Base-by-base conservation (phyloP, 2,797 vertebrate genomes). In the Notolabrus celidotus region DNA sequence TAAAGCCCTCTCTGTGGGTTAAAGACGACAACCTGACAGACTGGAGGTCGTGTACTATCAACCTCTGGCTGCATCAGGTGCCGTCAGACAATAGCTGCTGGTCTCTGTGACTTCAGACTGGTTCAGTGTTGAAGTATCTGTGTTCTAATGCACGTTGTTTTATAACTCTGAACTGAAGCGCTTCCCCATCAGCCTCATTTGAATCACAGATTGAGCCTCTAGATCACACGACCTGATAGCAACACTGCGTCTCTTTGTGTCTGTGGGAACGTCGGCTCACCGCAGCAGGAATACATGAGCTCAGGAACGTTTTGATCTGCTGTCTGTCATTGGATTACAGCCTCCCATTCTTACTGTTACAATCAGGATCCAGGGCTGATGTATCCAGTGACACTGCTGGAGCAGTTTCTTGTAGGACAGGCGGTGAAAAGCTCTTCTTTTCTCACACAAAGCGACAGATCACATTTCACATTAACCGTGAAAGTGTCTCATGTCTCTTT, bases 391-490 rank as follows among this genome's bases (percentile, higher is more conserved):
- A 50, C 63, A 6, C 23, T 63, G 20, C 23, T 10, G 42, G n/a
- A 55, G 22, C n/a, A 43, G 46, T 34, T 27, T 64, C n/a, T 34
- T 60, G 41, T 61, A 54, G 43, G 62, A 55, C 19, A 5, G 45
- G 34, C 23, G 47, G 42, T 41, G 45, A 59, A 64, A 65, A 39
- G 54, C 14, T 43, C 33, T 63, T 10, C 51, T 53, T 29, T 71
- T 7, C 34, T 7, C 23, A 55, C n/a, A n/a, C n/a, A n/a, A n/a
- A n/a, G n/a, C n/a, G n/a, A n/a, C 34, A 58, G 15, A 72, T 87
- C 82, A 7, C 23, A 34, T 88, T 85, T 83, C 87, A 59, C 68
- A 10, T 61, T 15, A 3, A 56, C 45, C 57, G 77, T 34, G 39
- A 78, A 77, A 78, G 55, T 20, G 47, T 69, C 17, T 47, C 4